phyloP scores from a whole-genome alignment of 2,888 invertebrate genomes.

The Trichacis sp. region DNA sequence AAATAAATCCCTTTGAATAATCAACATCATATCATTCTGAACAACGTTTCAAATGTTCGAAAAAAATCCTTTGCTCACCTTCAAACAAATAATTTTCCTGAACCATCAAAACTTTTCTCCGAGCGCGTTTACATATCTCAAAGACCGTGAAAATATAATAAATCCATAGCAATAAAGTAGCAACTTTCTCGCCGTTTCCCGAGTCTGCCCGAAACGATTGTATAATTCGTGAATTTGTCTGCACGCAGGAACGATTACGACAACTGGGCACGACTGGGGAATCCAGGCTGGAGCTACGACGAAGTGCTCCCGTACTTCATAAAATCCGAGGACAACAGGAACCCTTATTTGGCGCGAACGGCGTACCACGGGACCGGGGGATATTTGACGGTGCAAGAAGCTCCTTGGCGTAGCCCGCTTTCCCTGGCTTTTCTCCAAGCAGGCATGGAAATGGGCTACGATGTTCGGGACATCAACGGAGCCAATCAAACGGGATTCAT shows the following conservation, averaged over 20 bases:
- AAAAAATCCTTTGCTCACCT: too few relatives aligned
- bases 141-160: background rate
- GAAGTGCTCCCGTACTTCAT: conserved; percentile 86
- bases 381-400: conserved; percentile 85
- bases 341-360: conserved; percentile 82
- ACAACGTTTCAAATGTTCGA: too few relatives aligned
- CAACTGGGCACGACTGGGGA: conserved; percentile 85
- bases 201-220: background rate
- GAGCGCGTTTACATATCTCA: background rate
- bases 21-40: too few relatives aligned
- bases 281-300: conserved; percentile 88
- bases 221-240: conserved; percentile 8
- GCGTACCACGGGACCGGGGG: conserved; percentile 84
- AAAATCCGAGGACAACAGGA: conserved; percentile 89
- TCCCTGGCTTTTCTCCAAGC: conserved; percentile 87
- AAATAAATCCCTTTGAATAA: too few relatives aligned
- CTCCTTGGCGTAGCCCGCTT: conserved; percentile 86
- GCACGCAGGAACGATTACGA: conserved; percentile 78
- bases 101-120: background rate
- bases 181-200: too few relatives aligned
- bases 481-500: conserved; percentile 88
- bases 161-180: too few relatives aligned
- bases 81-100: too few relatives aligned
- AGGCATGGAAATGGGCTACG: conserved; percentile 85
- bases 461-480: conserved; percentile 85